Base-by-base conservation (phyloP, 2,888 invertebrate genomes). In the Chaetogeoica ovagalla region DNA sequence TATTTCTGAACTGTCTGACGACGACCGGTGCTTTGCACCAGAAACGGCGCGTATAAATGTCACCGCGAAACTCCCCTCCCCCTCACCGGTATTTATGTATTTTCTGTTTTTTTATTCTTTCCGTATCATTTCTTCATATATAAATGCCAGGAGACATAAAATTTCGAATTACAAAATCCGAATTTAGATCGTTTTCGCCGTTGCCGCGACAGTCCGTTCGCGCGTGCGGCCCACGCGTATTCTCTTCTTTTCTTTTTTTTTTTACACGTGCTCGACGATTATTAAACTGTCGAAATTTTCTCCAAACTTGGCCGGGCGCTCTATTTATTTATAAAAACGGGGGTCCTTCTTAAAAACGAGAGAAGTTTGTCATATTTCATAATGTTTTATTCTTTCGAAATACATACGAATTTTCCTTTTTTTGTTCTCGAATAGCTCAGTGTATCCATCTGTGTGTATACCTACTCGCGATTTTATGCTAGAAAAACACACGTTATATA, bases 1-100 rank as follows among this genome's bases (percentile, higher is more conserved):
- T 79, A 79, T 79, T 79, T 79, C 71, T 79, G 79, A 79, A 71
- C 63, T 17, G 79, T 79, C 70, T 55, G 55, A 55, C 57, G 37
- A 48, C 48, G 48, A 11, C 15, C 3, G 48, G 8, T 3, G 30
- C 39, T 43, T 19, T 63, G 71, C 70, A 75, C 66, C 75, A 71
- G 60, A 52, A 62, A 60, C 63, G 57, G 37, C 62, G 65, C 17
- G 48, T 21, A 15, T 3, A 63, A 71, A 62, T 79, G 79, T 79
- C 79, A 79, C 79, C 79, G 65, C 69, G 52, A 71, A 70, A 30
- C 30, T 30, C 30, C 57, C 70, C 55, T 23, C n/a, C n/a, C n/a
- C n/a, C n/a, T n/a, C n/a, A n/a, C n/a, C n/a, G n/a, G 62, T 79
- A 39, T 69, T 60, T 59, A 59, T 30, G 13, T 21, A 30, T 23